A percentile compares a stretch with the other conserved stretches of the same genome.
Evolutionary conservation across 2,888 invertebrate genomes (phyloP).

Genomic region (Ecdyonurus torrentis): DNA sequence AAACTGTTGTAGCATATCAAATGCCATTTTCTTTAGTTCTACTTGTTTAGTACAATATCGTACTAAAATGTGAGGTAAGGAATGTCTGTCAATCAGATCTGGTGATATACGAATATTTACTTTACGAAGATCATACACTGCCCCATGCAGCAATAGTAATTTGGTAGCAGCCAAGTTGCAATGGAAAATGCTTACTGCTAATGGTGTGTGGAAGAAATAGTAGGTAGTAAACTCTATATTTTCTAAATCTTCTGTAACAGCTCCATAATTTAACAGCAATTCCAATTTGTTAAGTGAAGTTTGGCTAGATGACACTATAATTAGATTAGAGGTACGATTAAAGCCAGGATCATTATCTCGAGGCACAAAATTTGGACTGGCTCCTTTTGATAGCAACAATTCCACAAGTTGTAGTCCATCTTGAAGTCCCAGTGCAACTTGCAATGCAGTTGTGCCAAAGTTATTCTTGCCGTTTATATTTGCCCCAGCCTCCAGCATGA

Average conservation of each 20-base stretch:
- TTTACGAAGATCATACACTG: neutral
- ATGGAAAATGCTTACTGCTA: neutral
- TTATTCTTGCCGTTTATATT: neutral
- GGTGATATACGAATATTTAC: neutral
- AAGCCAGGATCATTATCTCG: neutral
- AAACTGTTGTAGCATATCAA: neutral
- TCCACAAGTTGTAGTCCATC: neutral
- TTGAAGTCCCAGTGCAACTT: neutral
- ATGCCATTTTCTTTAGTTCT: neutral
- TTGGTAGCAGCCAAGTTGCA: neutral
- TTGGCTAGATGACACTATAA: neutral
- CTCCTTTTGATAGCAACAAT: neutral
- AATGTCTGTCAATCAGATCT: neutral
- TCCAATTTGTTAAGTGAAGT: neutral
- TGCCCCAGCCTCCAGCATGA: neutral
- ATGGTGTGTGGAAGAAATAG: neutral
- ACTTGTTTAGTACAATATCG: neutral
- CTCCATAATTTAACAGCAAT: neutral
- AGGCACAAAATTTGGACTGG: neutral
- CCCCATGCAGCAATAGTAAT: neutral
- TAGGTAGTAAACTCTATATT: neutral
- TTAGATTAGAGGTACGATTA: neutral
- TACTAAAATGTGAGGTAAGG: neutral
- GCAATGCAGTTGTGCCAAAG: neutral
- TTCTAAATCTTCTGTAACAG: neutral